These are phyloP conservation scores for Aphelocoma californica DNA, from an alignment of 2,797 vertebrate genomes.

Conservation along the genomic window DNA sequence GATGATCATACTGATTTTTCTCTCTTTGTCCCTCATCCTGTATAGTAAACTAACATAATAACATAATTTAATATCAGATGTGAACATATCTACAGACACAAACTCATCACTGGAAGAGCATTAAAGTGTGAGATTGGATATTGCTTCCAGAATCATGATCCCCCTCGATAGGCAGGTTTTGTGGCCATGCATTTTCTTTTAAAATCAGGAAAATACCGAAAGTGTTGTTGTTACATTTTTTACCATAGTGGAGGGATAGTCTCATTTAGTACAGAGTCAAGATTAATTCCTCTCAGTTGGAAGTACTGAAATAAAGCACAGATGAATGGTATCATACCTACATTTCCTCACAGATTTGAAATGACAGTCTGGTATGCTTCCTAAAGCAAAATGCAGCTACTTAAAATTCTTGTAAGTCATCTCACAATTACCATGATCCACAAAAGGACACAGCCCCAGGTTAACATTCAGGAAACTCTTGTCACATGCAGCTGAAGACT, in stretches of 20 bases:
- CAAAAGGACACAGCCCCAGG: neutral
- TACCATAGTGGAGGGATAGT: neutral
- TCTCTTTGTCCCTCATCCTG: neutral
- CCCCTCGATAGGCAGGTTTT: neutral
- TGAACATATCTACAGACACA: neutral
- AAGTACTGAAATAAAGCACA: neutral
- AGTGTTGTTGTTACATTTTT: neutral
- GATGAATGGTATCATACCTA: neutral
- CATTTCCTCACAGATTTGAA: neutral
- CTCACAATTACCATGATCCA: neutral
- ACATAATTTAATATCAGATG: neutral
- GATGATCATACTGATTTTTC: neutral
- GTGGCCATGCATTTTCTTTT: neutral
- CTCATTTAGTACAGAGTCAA: neutral
- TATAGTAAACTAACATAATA: neutral
- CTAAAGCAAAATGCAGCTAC: neutral
- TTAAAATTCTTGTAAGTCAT: slow-evolving; percentile 1
- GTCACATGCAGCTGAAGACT: neutral
- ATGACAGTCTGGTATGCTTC: neutral
- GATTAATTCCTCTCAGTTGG: neutral
- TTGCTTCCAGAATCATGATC: neutral
- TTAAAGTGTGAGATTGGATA: neutral
- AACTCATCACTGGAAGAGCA: neutral
- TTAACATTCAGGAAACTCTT: neutral
- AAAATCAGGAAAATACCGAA: neutral